Conservation (phyloP, 64 coral and sea anemone species). For the Pachyseris speciosa region DNA sequence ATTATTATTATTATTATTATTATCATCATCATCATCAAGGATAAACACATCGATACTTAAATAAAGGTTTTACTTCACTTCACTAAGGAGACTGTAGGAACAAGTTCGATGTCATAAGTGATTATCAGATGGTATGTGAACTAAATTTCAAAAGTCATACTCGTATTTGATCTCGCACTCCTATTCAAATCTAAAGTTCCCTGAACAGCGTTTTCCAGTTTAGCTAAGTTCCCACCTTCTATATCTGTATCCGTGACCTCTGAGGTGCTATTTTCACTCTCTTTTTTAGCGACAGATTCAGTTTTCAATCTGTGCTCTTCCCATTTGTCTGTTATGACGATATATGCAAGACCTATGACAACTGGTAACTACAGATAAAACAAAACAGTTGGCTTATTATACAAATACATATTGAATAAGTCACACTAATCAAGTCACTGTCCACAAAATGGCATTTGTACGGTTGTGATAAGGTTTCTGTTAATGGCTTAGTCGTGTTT, state of each 20-base stretch:
- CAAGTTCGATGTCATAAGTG: background rate
- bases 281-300: background rate
- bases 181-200: no score
- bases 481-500: no score
- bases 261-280: background rate
- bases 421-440: no score
- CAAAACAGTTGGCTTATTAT: background rate
- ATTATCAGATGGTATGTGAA: background rate
- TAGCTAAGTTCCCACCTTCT: background rate
- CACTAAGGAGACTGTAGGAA: background rate
- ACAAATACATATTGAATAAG: no score
- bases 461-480: no score
- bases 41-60: no score
- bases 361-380: slow-evolving; percentile 46
- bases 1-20: no score
- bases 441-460: no score
- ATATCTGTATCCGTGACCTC: slow-evolving; percentile 17
- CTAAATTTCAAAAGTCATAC: background rate
- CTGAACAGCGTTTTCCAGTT: no score
- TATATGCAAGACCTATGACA: slow-evolving; percentile 63
- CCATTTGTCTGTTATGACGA: slow-evolving; percentile 59
- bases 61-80: no score
- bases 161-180: no score
- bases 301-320: slow-evolving; percentile 33
- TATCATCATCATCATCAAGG: no score